A percentile compares a stretch with the other conserved stretches of the same genome.
Evolutionary conservation across 2,888 invertebrate species (phyloP).

Genomic region (Mythimna impura): DNA sequence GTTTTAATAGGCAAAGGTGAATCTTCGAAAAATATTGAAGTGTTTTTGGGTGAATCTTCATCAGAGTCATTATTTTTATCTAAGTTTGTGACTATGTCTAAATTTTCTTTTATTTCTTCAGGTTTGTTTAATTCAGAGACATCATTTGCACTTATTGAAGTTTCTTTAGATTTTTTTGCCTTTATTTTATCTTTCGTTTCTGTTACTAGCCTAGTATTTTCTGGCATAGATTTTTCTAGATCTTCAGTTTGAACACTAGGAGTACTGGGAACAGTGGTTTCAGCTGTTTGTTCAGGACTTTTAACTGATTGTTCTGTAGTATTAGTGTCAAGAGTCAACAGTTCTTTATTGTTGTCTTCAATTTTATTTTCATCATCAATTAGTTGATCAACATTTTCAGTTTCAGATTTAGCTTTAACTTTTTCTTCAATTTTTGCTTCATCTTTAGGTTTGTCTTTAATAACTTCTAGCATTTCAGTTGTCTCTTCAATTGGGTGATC

Average conservation of each 20-base stretch:
- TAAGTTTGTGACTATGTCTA: constrained; percentile 2
- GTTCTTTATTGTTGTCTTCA: not conserved
- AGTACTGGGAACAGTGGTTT: not conserved
- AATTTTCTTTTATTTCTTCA: constrained; percentile 14
- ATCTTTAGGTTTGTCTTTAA: constrained; percentile 1
- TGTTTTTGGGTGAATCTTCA: not conserved
- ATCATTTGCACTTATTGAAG: not conserved
- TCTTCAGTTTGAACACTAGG: not conserved
- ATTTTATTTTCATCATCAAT: constrained; percentile 7
- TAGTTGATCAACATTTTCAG: not conserved
- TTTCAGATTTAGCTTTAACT: not conserved
- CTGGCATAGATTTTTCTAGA: not conserved
- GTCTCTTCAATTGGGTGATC: not conserved
- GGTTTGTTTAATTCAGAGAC: not conserved
- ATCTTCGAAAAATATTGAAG: constrained; percentile 2
- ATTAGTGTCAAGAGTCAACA: not conserved
- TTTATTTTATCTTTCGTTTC: constrained; percentile 1
- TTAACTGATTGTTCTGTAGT: not conserved
- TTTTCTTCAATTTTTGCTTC: not conserved
- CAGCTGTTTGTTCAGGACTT: not conserved
- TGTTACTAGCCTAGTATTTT: not conserved
- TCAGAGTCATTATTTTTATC: constrained; percentile 16
- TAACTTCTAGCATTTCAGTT: not conserved
- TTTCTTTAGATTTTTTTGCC: not conserved
- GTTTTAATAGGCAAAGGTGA: constrained; percentile 34